Percentiles rank a stretch among this genome's conserved stretches.
These are phyloP conservation scores for Amphiprion clarkii DNA, from an alignment of 2,797 vertebrate genomes.

Conservation along the genomic window DNA sequence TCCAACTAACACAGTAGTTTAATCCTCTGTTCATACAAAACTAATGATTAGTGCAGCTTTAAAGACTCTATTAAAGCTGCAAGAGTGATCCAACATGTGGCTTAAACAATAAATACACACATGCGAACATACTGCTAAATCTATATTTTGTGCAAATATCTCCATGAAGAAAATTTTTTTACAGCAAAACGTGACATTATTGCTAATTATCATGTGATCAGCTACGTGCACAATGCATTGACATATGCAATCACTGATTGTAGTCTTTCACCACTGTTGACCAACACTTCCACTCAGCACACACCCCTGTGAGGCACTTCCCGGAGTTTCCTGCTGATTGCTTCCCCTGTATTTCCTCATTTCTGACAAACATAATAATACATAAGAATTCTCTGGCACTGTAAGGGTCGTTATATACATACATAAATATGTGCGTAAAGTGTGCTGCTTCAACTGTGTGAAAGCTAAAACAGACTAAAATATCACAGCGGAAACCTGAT, in stretches of 20 bases:
- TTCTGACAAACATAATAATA: background rate
- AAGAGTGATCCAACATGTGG: background rate
- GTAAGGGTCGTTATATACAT: too few relatives aligned
- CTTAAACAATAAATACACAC: background rate
- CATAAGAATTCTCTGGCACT: background rate
- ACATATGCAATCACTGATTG: background rate
- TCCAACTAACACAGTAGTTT: too few relatives aligned
- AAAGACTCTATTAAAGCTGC: background rate
- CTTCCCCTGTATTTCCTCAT: background rate
- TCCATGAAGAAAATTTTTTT: background rate
- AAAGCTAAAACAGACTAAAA: background rate
- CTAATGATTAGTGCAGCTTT: background rate
- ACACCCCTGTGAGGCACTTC: conserved; percentile 33
- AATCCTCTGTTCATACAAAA: too few relatives aligned
- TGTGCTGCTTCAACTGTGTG: background rate
- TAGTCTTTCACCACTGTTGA: background rate
- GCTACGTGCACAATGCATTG: background rate
- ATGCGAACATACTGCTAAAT: background rate
- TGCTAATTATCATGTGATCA: background rate
- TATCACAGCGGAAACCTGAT: conserved; percentile 31
- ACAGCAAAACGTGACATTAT: too few relatives aligned
- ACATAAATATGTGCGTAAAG: background rate
- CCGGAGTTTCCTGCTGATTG: conserved; percentile 41
- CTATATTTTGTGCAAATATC: too few relatives aligned
- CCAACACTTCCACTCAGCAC: background rate